Base-by-base conservation (phyloP, 2,113 vertebrate species). In the Nothobranchius furzeri region DNA sequence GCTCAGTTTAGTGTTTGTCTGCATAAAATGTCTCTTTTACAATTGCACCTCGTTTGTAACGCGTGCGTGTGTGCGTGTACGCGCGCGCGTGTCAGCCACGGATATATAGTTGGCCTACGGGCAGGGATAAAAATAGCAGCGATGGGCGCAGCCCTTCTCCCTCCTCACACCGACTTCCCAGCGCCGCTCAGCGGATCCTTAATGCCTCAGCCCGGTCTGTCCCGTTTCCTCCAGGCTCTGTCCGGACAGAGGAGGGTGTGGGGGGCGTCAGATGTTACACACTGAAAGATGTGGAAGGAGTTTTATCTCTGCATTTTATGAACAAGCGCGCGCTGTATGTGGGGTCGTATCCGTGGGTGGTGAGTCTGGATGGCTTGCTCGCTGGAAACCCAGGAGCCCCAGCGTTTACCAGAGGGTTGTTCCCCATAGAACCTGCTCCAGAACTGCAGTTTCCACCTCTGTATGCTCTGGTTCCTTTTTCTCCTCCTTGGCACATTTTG, bases 41-140 rank as follows among this genome's bases (percentile, higher is more conserved):
- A 40, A 40, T 40, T 40, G 6, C 6, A 8, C 37, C 37, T 45
- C 43, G 10, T 45, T 12, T 30, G 30, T 4, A 30, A 30, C 30
- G 30, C 4, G 30, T 47, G 9, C 6, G 65, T 49, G 37, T 24
- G 47, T 36, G 52, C 37, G 35, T 40, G 37, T 40, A 6, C 42
- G 9, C 7, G 64, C 45, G 43, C n/a, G 47, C 36, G 52, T 47
- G 24, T n/a, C 87, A 87, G 2, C 79, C 67, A 83, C 86, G 79
- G 86, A 64, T 87, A 92, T 93, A 91, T 78, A 93, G 85, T 89
- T 88, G 78, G 85, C 82, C 82, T 86, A 88, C 85, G 89, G 70
- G 82, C 76, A 77, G 76, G 81, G 84, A 90, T 95, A 92, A 94
- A 96, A 95, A 95, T 93, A 95, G 93, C 81, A 91, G 87, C 79